Evolutionary conservation across 2,797 vertebrate species (phyloP), one percentile per base, ranked within the genome.

Genomic region (Trichosurus vulpecula): DNA sequence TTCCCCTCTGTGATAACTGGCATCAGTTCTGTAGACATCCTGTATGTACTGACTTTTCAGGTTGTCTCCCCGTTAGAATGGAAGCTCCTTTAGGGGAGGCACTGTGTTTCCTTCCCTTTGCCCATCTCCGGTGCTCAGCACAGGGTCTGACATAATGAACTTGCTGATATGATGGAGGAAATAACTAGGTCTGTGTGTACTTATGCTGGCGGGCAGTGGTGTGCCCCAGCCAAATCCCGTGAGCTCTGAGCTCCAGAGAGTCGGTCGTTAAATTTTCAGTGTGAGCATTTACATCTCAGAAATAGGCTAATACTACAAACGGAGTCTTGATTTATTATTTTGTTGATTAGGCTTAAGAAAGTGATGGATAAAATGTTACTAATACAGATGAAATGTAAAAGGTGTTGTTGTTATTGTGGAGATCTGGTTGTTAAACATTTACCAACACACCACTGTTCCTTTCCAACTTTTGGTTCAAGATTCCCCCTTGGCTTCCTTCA

Each of bases 141-240:
- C 25, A 29, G 11, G 13, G 30, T 35, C 51, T 53, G 27, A 29
- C 89, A 19, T 74, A 74, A 41, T 3, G 13, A 66, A 2, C 66
- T 74, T 22, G 16, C 66, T 52, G 47, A 52, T 93, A 90, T 95
- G 96, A 96, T 95, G 93, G 90, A 97, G 96, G 92, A 91, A 94
- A 96, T 97, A 97, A 97, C 95, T 94, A 98, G 96, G 92, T 94
- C 95, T 96, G 96, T 95, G 96, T 97, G 96, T 95, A 90, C 95
- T 90, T 93, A 57, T 95, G 94, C 96, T 94, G 95, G 92, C 91
- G 92, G 92, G 5, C 92, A 87, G 87, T 52, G 8, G 5, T 52
- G 16, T 5, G 31, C 58, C 31, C 0, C 31, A 61, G 58, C 31
- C 12, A 74, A 19, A 74, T 41, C 13, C 61, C 61, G 19, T 3